phyloP scores from a whole-genome alignment of 1,140 invertebrate species.

The Drosophila sp. region DNA sequence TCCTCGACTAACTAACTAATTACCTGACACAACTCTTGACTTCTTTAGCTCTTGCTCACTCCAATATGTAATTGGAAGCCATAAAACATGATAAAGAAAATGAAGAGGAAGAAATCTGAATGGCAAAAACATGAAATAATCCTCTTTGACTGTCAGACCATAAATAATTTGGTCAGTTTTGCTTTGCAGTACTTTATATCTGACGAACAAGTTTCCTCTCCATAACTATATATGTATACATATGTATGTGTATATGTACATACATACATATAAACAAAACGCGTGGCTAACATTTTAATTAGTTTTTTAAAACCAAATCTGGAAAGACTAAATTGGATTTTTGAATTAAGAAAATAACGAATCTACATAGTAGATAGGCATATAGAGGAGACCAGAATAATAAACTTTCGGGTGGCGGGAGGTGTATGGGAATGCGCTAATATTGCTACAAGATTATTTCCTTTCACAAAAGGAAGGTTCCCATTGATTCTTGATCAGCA shows the following conservation, averaged over 20 bases:
- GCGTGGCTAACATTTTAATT: constrained; percentile 62
- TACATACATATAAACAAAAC: constrained; percentile 28
- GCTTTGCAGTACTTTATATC: constrained; percentile 32
- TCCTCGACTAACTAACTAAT: constrained; percentile 9
- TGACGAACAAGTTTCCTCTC: constrained; percentile 46
- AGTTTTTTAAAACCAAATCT: constrained; percentile 55
- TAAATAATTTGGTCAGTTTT: constrained; percentile 48
- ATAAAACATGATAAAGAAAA: constrained; percentile 66
- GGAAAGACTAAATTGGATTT: constrained; percentile 48
- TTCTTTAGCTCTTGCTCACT: constrained; percentile 24
- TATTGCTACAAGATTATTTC: no score
- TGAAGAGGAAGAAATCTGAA: constrained; percentile 45
- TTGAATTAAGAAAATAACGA: constrained; percentile 35
- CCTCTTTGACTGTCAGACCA: constrained; percentile 64
- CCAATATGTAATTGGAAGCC: constrained; percentile 68
- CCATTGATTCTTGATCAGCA: no score
- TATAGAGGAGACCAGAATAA: constrained; percentile 22
- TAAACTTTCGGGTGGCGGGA: constrained; percentile 22
- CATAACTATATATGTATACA: constrained; percentile 25
- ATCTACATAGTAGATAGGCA: constrained; percentile 32
- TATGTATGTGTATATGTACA: neutral
- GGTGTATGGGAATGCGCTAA: neutral
- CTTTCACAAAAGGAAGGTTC: no score
- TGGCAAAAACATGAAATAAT: constrained; percentile 61
- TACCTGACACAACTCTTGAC: constrained; percentile 29